These are phyloP conservation scores for Hydrocynus forskahlii DNA, from an alignment of 2,797 vertebrate species.

Conservation along the genomic window DNA sequence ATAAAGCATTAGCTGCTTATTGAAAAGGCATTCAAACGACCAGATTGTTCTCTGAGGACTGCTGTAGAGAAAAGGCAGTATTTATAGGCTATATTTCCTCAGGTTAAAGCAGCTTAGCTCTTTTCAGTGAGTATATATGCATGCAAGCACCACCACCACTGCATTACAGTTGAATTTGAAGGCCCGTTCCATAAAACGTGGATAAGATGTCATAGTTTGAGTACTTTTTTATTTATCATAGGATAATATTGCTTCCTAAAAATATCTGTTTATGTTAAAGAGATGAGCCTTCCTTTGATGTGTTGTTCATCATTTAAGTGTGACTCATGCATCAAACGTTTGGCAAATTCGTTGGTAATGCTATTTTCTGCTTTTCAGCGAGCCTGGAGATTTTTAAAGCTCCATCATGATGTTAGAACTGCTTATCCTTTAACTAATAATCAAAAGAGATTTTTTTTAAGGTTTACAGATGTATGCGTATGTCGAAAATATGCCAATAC, in stretches of 20 bases:
- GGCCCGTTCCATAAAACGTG: neutral
- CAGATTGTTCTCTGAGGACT: constrained; percentile 7
- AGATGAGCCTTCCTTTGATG: neutral
- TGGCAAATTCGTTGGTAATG: neutral
- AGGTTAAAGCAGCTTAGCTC: constrained; percentile 9
- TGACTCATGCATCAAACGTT: constrained; percentile 3
- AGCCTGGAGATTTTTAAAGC: neutral
- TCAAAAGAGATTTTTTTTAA: neutral
- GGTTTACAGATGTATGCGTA: no score
- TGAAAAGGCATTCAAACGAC: neutral
- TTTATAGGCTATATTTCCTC: constrained; percentile 8
- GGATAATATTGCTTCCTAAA: neutral
- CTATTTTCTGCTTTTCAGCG: constrained; percentile 3
- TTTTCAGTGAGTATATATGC: neutral
- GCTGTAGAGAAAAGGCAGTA: neutral
- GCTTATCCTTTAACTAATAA: neutral
- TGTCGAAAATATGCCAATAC: no score
- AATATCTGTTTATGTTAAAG: neutral
- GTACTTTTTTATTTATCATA: neutral
- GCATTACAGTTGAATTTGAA: neutral
- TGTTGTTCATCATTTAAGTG: neutral
- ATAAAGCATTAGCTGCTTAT: constrained; percentile 3
- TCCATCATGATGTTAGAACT: neutral
- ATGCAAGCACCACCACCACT: neutral
- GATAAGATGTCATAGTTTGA: constrained; percentile 2